Conservation (phyloP, 2,797 vertebrate species). For the Crocodylus rhombifer region DNA sequence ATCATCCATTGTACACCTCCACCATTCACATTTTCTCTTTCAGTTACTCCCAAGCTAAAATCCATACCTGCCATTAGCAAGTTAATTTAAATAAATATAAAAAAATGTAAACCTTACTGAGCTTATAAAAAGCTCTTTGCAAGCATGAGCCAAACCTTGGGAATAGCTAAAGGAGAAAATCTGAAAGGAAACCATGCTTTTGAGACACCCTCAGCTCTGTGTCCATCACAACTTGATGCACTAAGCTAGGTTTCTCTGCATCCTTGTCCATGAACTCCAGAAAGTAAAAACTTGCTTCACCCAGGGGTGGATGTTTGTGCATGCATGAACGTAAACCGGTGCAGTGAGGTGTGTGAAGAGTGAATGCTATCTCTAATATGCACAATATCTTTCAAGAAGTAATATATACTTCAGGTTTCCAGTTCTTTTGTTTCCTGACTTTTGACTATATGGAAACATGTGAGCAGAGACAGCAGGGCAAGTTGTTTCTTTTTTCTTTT, state of each 20-base stretch:
- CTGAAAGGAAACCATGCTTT: not conserved
- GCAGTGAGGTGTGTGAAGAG: no score
- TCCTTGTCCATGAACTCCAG: not conserved
- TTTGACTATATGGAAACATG: not conserved
- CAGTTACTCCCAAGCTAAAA: fast-evolving
- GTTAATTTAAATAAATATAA: not conserved
- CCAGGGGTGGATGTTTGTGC: not conserved
- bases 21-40: not conserved
- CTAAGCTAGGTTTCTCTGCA: not conserved
- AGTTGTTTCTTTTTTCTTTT: not conserved
- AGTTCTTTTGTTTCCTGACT: not conserved
- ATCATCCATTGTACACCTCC: not conserved
- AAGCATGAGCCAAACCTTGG: fast-evolving
- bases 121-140: not conserved
- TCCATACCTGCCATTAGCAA: not conserved
- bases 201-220: not conserved
- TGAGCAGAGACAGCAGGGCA: not conserved
- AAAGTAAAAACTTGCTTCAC: not conserved
- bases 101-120: not conserved
- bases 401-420: no score
- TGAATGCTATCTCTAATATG: no score
- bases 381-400: no score
- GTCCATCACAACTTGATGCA: not conserved
- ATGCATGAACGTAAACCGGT: not conserved
- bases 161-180: not conserved